Conservation (phyloP, 2,888 invertebrate genomes). For the Dryocosmus kuriphilus region DNA sequence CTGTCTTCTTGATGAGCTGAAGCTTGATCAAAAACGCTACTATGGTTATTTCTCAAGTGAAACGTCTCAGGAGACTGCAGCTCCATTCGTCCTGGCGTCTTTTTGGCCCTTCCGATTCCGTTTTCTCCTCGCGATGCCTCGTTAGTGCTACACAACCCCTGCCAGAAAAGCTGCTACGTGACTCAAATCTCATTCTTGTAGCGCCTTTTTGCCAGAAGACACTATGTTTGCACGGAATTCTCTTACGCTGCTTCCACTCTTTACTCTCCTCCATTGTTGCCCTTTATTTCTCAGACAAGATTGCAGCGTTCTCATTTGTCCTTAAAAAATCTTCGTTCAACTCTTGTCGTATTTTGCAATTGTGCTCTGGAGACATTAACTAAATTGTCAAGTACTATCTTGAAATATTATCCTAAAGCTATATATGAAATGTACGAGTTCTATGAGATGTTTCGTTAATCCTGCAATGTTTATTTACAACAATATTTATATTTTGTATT, state of each 20-base stretch:
- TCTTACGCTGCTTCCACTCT: slow-evolving; percentile 43
- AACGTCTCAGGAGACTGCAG: slow-evolving; percentile 48
- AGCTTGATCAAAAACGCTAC: slow-evolving; percentile 17
- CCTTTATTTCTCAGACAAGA: slow-evolving; percentile 15
- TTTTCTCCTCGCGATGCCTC: slow-evolving; percentile 60
- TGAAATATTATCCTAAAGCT: too few species aligned
- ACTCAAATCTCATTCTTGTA: slow-evolving; percentile 72
- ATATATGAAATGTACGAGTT: too few species aligned
- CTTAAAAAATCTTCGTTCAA: background rate
- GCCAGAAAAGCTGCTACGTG: slow-evolving; percentile 69
- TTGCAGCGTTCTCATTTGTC: background rate
- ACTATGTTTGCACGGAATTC: slow-evolving; percentile 60
- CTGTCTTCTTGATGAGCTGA: slow-evolving; percentile 12
- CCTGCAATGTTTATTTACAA: background rate
- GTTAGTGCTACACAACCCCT: slow-evolving; percentile 66
- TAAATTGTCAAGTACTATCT: too few species aligned
- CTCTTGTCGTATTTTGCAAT: background rate
- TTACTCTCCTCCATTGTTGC: background rate
- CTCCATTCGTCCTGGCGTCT: slow-evolving; percentile 53
- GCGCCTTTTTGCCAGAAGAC: slow-evolving; percentile 56
- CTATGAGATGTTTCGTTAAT: background rate
- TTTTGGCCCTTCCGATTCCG: slow-evolving; percentile 59
- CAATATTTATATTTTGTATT: slow-evolving; percentile 50
- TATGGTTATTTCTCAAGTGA: slow-evolving; percentile 37
- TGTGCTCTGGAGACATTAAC: background rate